Percentiles rank a stretch among this genome's conserved stretches.
Conservation (phyloP, 2,797 vertebrate species). For the Sebastiscus tertius region DNA sequence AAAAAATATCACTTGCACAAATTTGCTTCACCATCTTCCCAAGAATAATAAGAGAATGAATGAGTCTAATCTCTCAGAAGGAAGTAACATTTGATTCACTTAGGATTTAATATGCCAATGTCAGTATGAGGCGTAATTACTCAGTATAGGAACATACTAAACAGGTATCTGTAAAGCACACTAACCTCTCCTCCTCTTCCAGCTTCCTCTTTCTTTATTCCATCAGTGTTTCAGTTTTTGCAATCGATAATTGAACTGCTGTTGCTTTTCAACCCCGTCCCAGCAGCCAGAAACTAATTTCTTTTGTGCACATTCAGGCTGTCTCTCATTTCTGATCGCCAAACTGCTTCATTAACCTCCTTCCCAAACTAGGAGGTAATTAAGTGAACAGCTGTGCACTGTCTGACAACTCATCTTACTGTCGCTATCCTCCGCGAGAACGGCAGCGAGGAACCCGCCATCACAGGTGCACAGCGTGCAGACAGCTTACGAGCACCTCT, state of each 20-base stretch:
- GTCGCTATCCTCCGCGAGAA: slow-evolving; percentile 47
- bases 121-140: slow-evolving; percentile 33
- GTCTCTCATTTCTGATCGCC: slow-evolving; percentile 71
- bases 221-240: slow-evolving; percentile 48
- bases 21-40: not conserved
- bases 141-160: slow-evolving; percentile 25
- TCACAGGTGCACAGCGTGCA: slow-evolving; percentile 74
- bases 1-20: not conserved
- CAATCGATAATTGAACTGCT: slow-evolving; percentile 67
- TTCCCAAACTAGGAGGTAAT: slow-evolving; percentile 78
- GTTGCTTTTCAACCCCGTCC: slow-evolving; percentile 56
- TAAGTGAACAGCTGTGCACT: slow-evolving; percentile 83
- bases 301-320: slow-evolving; percentile 77
- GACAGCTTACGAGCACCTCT: slow-evolving; percentile 61
- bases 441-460: slow-evolving; percentile 48
- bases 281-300: slow-evolving; percentile 73
- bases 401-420: slow-evolving; percentile 75
- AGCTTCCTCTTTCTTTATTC: slow-evolving; percentile 39
- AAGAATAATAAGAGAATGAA: not conserved
- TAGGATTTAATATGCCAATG: slow-evolving; percentile 56
- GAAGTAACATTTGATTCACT: slow-evolving; percentile 41
- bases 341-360: slow-evolving; percentile 85
- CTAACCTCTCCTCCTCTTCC: slow-evolving; percentile 25
- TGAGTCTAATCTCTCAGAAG: slow-evolving; percentile 19
- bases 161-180: slow-evolving; percentile 28